Evolutionary conservation across 30 jellyfish, hydroid and myxozoan species (phyloP), one percentile per base, ranked within the genome.

Genomic region (Chironex yamaguchii): DNA sequence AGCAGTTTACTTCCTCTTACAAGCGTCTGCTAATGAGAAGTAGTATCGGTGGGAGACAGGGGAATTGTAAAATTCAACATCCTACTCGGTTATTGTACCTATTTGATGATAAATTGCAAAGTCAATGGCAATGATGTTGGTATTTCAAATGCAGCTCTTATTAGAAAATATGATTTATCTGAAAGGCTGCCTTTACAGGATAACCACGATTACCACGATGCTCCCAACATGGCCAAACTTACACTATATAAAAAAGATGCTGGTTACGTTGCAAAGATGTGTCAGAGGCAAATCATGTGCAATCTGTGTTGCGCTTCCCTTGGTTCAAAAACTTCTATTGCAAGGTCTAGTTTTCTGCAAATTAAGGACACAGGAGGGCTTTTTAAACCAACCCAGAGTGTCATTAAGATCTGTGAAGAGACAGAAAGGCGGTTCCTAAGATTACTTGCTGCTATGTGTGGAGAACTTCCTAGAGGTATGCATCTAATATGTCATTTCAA

Each of bases 291-390:
- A 34, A 29, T 29, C 3, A 22, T 27, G 6, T 71, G 84, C 3
- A 22, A 17, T 17, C 23, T 17, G 17, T 71, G 73, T 31, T 6
- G 73, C 13, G 75, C n/a, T 27, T 3, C 84, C 2, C 21, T 14
- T n/a, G n/a, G n/a, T n/a, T n/a, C n/a, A 12, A 48, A 48, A 48
- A 9, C n/a, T 12, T 48, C n/a, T 48, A 9, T 48, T 48, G 12
- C 62, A 9, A n/a, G 14, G n/a, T 48, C n/a, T 12, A n/a, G 29
- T 2, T 34, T 71, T 71, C 36, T 71, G 29, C 21, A 71, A 34
- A 29, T 71, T 6, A 71, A 71, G 36, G 85, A 75, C 49, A 48
- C 28, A 25, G 88, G 88, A 12, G 88, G 88, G 17, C 62, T 75
- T 2, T 4, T 75, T 29, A 71, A 71, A 29, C 84, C 84, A 71